Conservation (phyloP, 2,797 vertebrate genomes). For the Anniella stebbinsi region DNA sequence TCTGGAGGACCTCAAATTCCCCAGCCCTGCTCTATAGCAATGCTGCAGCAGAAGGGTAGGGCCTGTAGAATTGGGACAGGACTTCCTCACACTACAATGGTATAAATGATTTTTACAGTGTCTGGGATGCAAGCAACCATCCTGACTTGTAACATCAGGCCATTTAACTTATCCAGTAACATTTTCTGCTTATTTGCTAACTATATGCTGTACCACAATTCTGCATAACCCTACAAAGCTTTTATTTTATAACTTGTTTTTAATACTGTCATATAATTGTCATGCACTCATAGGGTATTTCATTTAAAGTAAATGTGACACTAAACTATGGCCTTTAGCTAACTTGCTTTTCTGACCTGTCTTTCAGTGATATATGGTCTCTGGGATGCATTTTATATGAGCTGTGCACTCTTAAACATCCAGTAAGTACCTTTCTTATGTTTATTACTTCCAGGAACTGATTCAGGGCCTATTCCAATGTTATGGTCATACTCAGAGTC, state of each 20-base stretch:
- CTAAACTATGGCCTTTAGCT: slow-evolving; percentile 5
- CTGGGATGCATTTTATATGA: slow-evolving; percentile 95
- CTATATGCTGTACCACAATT: too few relatives aligned
- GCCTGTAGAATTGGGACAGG: too few relatives aligned
- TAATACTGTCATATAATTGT: not conserved
- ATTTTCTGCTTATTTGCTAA: not conserved
- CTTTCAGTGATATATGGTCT: slow-evolving; percentile 94
- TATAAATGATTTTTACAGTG: not conserved
- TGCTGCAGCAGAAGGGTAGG: too few relatives aligned
- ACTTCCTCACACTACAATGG: not conserved
- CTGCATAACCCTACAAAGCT: too few relatives aligned
- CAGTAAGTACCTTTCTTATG: slow-evolving; percentile 81
- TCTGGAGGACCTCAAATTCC: too few relatives aligned
- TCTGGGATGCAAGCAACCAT: not conserved
- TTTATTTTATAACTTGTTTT: too few relatives aligned
- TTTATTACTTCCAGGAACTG: not conserved
- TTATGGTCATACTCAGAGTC: not conserved
- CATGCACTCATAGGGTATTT: not conserved
- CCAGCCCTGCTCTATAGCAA: too few relatives aligned
- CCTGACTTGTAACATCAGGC: not conserved
- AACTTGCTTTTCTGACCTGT: slow-evolving; percentile 29
- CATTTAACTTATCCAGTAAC: not conserved
- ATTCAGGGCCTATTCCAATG: not conserved
- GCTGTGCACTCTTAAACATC: slow-evolving; percentile 91
- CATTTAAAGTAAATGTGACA: not conserved